phyloP scores from a whole-genome alignment of 2,888 invertebrate species.

The Chymomyza fuscimana region DNA sequence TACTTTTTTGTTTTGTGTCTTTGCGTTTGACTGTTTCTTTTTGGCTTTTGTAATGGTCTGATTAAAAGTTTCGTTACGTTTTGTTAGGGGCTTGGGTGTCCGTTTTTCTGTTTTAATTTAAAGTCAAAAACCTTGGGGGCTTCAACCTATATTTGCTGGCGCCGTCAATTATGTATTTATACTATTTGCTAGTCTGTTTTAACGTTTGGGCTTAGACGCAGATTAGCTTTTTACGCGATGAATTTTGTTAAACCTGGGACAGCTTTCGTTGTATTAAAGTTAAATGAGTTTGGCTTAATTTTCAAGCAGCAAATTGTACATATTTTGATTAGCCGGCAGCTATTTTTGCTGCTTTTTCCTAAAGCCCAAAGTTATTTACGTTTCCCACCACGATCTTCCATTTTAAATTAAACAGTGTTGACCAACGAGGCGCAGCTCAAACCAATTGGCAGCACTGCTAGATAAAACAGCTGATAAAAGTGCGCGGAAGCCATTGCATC shows the following conservation, averaged over 20 bases:
- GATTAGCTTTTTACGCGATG: conserved; percentile 6
- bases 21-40: conserved; percentile 34
- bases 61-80: conserved; percentile 52
- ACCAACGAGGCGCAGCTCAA: not conserved
- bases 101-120: conserved; percentile 32
- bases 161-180: conserved; percentile 17
- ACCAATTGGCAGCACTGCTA: not conserved
- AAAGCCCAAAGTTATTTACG: not conserved
- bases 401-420: not conserved
- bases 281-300: not conserved
- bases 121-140: conserved; percentile 21
- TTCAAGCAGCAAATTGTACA: not conserved
- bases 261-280: not conserved
- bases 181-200: not conserved
- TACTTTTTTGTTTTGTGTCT: conserved; percentile 19
- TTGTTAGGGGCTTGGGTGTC: conserved; percentile 8
- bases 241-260: not conserved
- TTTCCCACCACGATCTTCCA: not conserved
- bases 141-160: conserved; percentile 11
- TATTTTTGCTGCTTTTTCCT: not conserved
- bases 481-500: too few species aligned
- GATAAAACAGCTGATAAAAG: not conserved
- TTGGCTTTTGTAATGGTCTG: conserved; percentile 49
- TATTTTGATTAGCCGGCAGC: not conserved
- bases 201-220: conserved; percentile 13